These are phyloP conservation scores for Protobothrops flavoviridis DNA, from an alignment of 2,113 vertebrate genomes.

Conservation along the genomic window DNA sequence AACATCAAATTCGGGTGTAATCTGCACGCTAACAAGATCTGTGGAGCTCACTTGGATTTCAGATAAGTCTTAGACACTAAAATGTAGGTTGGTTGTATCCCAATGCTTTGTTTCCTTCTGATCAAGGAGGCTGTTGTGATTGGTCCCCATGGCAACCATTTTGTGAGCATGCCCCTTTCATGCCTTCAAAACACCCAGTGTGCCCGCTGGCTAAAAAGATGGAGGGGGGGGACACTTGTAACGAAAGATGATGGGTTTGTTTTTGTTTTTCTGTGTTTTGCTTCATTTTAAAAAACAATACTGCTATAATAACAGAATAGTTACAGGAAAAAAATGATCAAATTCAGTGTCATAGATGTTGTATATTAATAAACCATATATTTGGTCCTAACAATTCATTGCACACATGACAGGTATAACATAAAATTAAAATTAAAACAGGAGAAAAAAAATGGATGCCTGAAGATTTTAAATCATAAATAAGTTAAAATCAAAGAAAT, in stretches of 20 bases:
- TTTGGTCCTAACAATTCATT: background rate
- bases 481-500: background rate
- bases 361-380: background rate
- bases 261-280: background rate
- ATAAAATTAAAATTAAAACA: background rate
- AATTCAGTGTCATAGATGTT: background rate
- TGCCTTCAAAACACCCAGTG: background rate
- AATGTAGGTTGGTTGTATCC: background rate
- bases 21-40: background rate
- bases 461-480: background rate
- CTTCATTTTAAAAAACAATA: background rate
- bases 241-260: background rate
- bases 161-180: background rate
- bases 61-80: background rate
- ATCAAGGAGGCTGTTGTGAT: background rate
- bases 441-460: background rate
- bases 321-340: background rate
- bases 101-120: background rate
- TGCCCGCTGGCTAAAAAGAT: background rate
- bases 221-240: background rate
- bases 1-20: background rate
- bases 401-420: background rate
- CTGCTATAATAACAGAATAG: background rate
- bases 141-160: background rate
- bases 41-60: background rate